phyloP scores from a whole-genome alignment of 1,140 invertebrate species.

The Micrasema minimum region DNA sequence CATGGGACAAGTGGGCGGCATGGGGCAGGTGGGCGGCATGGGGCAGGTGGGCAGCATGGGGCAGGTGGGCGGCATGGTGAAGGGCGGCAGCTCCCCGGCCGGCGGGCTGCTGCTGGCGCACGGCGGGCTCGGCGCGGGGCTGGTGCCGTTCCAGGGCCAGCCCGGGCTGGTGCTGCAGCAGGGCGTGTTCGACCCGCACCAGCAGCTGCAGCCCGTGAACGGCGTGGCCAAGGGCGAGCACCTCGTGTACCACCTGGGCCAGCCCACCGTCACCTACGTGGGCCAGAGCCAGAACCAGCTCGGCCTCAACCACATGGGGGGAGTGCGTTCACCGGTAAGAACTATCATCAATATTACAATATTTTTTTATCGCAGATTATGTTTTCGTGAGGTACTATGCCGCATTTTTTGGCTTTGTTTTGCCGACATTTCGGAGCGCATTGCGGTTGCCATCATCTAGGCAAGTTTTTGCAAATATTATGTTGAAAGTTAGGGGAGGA shows the following conservation, averaged over 20 bases:
- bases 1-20: no score
- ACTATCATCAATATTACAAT: no score
- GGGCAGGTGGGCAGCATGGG: not conserved
- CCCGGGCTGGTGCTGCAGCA: slow-evolving; percentile 60
- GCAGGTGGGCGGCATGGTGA: no score
- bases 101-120: slow-evolving; percentile 31
- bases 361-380: no score
- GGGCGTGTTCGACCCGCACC: slow-evolving; percentile 68
- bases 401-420: no score
- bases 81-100: slow-evolving; percentile 18
- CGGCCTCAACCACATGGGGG: slow-evolving; percentile 68
- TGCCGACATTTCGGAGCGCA: no score
- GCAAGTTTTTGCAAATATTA: no score
- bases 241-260: slow-evolving; percentile 74
- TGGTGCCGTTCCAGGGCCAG: slow-evolving; percentile 33
- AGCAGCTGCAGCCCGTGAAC: slow-evolving; percentile 68
- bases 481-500: no score
- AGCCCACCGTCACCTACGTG: slow-evolving; percentile 72
- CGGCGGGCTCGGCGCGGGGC: slow-evolving; percentile 21
- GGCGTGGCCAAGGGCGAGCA: slow-evolving; percentile 71
- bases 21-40: slow-evolving; percentile 22
- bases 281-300: slow-evolving; percentile 71
- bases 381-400: no score
- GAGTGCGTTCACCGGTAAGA: slow-evolving; percentile 68
- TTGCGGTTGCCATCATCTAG: not conserved